Conservation (phyloP, 2,797 vertebrate species). For the Urocyon cinereoargenteus region DNA sequence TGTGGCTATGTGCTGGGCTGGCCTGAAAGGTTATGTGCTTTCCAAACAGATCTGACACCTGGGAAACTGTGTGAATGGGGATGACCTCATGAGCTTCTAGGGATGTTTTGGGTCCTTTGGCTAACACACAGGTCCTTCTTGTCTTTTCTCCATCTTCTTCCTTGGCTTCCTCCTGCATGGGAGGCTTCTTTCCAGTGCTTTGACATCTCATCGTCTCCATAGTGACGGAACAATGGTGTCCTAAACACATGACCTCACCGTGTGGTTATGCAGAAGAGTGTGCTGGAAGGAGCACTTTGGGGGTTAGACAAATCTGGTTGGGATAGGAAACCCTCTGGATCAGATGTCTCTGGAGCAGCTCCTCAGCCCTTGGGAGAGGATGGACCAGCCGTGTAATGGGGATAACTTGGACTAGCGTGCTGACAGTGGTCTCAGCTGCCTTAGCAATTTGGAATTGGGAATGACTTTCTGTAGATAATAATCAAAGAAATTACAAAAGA, state of each 20-base stretch:
- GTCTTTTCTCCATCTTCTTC: constrained; percentile 59
- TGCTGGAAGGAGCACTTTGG: background rate
- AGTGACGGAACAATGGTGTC: constrained; percentile 74
- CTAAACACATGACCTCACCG: constrained; percentile 82
- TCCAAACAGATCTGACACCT: constrained; percentile 9
- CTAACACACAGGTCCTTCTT: constrained; percentile 47
- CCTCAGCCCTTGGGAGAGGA: background rate
- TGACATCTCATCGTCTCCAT: constrained; percentile 80
- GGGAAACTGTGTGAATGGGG: background rate
- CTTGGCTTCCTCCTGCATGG: constrained; percentile 52
- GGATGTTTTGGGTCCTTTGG: constrained; percentile 8
- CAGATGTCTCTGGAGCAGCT: background rate
- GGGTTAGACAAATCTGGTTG: constrained; percentile 15
- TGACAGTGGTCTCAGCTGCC: background rate
- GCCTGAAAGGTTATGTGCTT: background rate
- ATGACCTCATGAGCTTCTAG: constrained; percentile 48
- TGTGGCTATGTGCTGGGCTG: background rate
- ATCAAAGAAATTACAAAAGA: background rate
- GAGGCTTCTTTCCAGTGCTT: constrained; percentile 70
- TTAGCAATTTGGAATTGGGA: background rate
- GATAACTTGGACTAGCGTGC: background rate
- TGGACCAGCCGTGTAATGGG: background rate
- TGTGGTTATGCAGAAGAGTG: constrained; percentile 64
- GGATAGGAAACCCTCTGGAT: constrained; percentile 55
- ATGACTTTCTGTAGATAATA: constrained; percentile 16